These are phyloP conservation scores for Formica selysi DNA, from an alignment of 1,140 invertebrate genomes.

Conservation along the genomic window DNA sequence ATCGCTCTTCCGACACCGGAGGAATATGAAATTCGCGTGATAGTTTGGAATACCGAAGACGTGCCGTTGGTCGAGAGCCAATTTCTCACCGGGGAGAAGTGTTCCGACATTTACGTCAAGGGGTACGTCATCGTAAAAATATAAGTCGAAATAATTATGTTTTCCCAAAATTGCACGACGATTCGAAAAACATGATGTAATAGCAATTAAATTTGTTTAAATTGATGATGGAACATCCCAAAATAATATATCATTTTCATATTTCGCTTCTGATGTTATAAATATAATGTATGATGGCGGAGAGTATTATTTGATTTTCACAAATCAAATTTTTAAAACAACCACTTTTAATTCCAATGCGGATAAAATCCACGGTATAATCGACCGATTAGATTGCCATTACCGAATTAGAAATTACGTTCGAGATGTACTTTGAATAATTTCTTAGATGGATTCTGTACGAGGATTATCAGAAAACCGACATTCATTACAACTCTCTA, in stretches of 20 bases:
- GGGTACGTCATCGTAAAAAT: conserved; percentile 87
- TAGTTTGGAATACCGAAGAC: conserved; percentile 93
- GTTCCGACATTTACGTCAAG: conserved; percentile 95
- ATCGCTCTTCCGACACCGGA: conserved; percentile 92
- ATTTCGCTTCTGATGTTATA: no score
- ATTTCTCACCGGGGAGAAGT: conserved; percentile 92
- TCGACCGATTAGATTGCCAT: not conserved
- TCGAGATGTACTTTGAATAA: not conserved
- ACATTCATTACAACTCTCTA: conserved; percentile 93
- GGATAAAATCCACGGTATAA: not conserved
- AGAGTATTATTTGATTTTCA: not conserved
- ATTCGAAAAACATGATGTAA: no score
- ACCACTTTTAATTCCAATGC: not conserved
- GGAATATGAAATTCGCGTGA: conserved; percentile 93
- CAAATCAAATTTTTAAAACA: conserved; percentile 1
- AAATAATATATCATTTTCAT: no score
- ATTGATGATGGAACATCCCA: no score
- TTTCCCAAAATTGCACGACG: not conserved
- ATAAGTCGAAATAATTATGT: not conserved
- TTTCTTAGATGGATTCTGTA: conserved; percentile 91
- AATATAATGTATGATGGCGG: no score
- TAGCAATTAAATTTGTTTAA: no score
- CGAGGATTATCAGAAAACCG: conserved; percentile 92
- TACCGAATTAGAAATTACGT: not conserved
- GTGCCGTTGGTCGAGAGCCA: conserved; percentile 92